Percentiles rank a stretch among this genome's conserved stretches.
Evolutionary conservation across 2,797 vertebrate genomes (phyloP).

Genomic region (Carcharodon carcharias): DNA sequence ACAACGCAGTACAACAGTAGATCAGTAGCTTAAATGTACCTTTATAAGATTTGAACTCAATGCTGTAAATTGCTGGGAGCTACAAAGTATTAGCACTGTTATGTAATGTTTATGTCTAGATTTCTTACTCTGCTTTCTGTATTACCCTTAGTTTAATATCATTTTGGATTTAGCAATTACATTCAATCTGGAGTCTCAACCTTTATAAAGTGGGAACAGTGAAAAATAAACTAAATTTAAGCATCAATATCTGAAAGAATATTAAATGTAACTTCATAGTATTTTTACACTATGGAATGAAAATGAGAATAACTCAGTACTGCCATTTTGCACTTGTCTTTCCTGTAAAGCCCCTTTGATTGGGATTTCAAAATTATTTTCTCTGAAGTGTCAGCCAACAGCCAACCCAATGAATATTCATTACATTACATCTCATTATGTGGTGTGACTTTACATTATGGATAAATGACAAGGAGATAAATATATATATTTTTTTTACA

Average conservation of each 20-base stretch:
- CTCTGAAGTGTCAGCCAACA: not conserved
- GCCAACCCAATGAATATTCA: not conserved
- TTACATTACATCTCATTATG: not conserved
- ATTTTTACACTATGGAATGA: not conserved
- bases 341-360: not conserved
- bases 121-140: not conserved
- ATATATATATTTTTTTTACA: not conserved
- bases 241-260: not conserved
- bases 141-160: not conserved
- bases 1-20: not conserved
- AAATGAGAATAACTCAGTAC: not conserved
- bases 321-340: not conserved
- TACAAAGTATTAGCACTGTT: not conserved
- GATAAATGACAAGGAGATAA: not conserved
- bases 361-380: not conserved
- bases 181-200: not conserved
- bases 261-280: not conserved
- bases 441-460: not conserved
- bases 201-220: not conserved
- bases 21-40: not conserved
- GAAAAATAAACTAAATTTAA: not conserved
- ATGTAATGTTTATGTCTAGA: not conserved
- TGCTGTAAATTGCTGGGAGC: not conserved
- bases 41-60: not conserved
- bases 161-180: not conserved